Evolutionary conservation across 2,797 vertebrate genomes (phyloP).

Genomic region (Pangasius sanitwongsei): DNA sequence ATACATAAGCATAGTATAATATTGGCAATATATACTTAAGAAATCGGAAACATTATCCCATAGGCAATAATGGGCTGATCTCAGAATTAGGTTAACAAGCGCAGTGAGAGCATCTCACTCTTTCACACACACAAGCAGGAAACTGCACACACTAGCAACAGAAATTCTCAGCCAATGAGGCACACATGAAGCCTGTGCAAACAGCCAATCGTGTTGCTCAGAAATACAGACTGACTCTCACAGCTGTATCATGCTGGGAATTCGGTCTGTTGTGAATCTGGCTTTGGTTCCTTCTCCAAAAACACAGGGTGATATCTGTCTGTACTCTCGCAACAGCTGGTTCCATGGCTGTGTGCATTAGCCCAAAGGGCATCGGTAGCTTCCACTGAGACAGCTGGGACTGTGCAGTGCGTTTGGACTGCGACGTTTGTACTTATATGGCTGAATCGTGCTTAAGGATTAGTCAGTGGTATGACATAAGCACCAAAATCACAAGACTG

Average conservation of each 20-base stretch:
- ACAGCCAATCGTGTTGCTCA: slow-evolving; percentile 30
- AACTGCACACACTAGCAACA: slow-evolving; percentile 17
- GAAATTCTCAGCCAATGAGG: slow-evolving; percentile 45
- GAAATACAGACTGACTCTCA: slow-evolving; percentile 21
- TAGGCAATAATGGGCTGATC: background rate
- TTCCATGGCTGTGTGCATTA: slow-evolving; percentile 21
- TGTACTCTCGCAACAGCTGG: slow-evolving; percentile 31
- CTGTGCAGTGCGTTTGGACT: slow-evolving; percentile 7
- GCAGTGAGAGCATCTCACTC: background rate
- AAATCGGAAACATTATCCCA: background rate
- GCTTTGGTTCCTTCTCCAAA: slow-evolving; percentile 25
- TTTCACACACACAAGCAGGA: slow-evolving; percentile 21
- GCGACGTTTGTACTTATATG: background rate
- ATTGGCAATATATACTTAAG: too few species aligned
- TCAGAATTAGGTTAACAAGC: background rate
- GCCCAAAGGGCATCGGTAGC: slow-evolving; percentile 19
- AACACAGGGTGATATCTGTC: slow-evolving; percentile 25
- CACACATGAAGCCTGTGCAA: slow-evolving; percentile 17
- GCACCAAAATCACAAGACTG: background rate
- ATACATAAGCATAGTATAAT: background rate
- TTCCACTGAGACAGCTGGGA: slow-evolving; percentile 26
- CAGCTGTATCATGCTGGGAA: slow-evolving; percentile 34
- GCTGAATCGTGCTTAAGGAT: background rate
- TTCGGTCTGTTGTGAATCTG: slow-evolving; percentile 38
- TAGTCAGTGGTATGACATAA: slow-evolving; percentile 23